A percentile compares a stretch with the other conserved stretches of the same genome.
Conservation (phyloP, 2,888 invertebrate species). For the Schrankia costaestrigalis region DNA sequence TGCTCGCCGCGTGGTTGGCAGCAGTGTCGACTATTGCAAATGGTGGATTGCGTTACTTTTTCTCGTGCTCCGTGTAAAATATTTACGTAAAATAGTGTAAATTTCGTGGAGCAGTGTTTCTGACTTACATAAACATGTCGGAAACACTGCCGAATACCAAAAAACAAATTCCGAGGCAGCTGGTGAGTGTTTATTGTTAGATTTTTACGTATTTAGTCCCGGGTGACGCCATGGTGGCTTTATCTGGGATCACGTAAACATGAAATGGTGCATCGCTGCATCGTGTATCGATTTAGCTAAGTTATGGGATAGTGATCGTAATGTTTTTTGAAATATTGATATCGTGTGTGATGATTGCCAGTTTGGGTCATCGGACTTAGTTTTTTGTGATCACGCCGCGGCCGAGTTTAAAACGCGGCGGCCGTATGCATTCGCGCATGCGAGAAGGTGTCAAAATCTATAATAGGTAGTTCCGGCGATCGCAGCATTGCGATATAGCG, state of each 20-base stretch:
- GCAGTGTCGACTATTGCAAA: slow-evolving; percentile 78
- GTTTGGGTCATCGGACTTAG: slow-evolving; percentile 64
- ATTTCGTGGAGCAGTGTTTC: slow-evolving; percentile 77
- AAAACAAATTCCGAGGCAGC: slow-evolving; percentile 81
- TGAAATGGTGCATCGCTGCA: slow-evolving; percentile 81
- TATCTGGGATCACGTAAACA: slow-evolving; percentile 84
- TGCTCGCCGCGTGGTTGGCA: slow-evolving; percentile 67
- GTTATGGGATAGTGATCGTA: slow-evolving; percentile 46
- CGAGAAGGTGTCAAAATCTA: slow-evolving; percentile 79
- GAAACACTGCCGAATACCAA: slow-evolving; percentile 81
- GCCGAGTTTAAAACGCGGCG: slow-evolving; percentile 77
- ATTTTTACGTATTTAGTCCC: slow-evolving; percentile 79
- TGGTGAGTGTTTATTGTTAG: slow-evolving; percentile 81
- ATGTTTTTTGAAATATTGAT: slow-evolving; percentile 38
- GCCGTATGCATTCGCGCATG: slow-evolving; percentile 79
- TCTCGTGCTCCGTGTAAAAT: slow-evolving; percentile 81
- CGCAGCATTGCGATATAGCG: slow-evolving; percentile 57
- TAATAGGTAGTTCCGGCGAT: slow-evolving; percentile 72
- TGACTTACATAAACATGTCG: slow-evolving; percentile 79
- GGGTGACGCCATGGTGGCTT: slow-evolving; percentile 84
- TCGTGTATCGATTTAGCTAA: slow-evolving; percentile 77
- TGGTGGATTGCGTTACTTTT: slow-evolving; percentile 81
- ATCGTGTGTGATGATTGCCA: slow-evolving; percentile 46
- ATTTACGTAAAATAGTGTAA: slow-evolving; percentile 81
- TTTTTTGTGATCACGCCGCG: slow-evolving; percentile 73